Evolutionary conservation across 1,140 invertebrate species (phyloP).

Genomic region (Delia radicum): DNA sequence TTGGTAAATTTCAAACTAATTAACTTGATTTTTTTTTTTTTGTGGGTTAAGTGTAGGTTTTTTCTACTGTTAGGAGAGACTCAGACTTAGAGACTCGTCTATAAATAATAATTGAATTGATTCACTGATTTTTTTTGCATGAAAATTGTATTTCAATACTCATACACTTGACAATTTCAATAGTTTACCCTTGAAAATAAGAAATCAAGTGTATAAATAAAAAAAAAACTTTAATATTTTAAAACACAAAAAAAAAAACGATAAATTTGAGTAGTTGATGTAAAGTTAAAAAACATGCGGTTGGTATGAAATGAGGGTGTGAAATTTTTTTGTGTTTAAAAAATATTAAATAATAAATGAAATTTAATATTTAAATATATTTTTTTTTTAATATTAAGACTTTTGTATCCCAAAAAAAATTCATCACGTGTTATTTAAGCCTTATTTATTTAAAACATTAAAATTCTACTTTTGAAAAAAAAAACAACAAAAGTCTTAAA

Average conservation of each 20-base stretch:
- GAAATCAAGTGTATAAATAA: neutral
- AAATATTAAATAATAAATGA: neutral
- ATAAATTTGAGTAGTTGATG: neutral
- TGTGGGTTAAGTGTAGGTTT: neutral
- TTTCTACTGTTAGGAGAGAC: neutral
- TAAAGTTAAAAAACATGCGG: neutral
- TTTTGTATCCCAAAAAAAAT: neutral
- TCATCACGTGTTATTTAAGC: neutral
- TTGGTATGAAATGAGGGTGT: neutral
- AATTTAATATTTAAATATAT: neutral
- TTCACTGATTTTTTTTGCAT: too few relatives aligned
- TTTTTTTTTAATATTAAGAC: neutral
- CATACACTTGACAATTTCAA: neutral
- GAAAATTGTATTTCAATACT: neutral
- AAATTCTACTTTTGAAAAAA: neutral
- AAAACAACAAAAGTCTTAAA: neutral
- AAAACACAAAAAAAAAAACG: neutral
- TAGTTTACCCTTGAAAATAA: neutral
- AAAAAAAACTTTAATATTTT: neutral
- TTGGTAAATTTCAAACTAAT: neutral
- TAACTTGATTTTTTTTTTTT: neutral
- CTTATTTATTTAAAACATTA: neutral
- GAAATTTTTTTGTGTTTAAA: neutral
- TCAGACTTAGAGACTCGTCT: neutral
- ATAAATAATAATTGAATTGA: neutral